Evolutionary conservation across 2,888 invertebrate genomes (phyloP), one percentile per base, ranked within the genome.

Genomic region (Cheilosia vernalis): DNA sequence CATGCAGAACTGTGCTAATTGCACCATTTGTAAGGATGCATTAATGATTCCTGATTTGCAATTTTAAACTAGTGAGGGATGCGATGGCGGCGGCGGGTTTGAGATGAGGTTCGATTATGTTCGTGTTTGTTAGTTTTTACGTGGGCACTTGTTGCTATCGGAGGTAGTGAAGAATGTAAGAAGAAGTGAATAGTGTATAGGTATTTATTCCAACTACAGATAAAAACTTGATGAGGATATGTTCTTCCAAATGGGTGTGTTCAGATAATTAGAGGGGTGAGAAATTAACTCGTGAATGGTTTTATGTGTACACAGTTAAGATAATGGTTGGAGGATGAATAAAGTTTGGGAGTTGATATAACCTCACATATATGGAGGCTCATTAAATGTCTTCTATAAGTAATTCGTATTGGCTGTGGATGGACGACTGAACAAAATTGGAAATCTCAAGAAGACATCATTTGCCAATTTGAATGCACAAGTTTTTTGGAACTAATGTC

Each of bases 71-170:
- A 60, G 42, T 67, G 37, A 21, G 40, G 44, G 67, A 24, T 58
- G 60, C 19, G 19, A 4, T 21, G 27, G n/a, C 9, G 9, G n/a
- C 9, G 9, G 5, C 30, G 21, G 58, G 37, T 17, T 47, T 0
- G 10, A 15, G 53, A 53, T 73, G 58, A n/a, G 24, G 44, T 17
- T 27, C 56, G 51, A 24, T 37, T 56, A 49, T 17, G 60, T 61
- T 69, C 47, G 79, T 79, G 19, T 84, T 60, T 74, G 79, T 74
- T 84, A 69, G 73, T 80, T 74, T 74, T 49, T 17, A 74, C 67
- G 58, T 63, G 74, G 67, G 64, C 84, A 84, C 84, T 84, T 84
- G 84, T 84, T 84, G 84, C 79, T 64, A 74, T 37, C 60, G 69
- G 64, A 47, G 73, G 69, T 55, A 55, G 60, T 27, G 44, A 56